Conservation (phyloP, 2,113 vertebrate species). For the Arenaria interpres region DNA sequence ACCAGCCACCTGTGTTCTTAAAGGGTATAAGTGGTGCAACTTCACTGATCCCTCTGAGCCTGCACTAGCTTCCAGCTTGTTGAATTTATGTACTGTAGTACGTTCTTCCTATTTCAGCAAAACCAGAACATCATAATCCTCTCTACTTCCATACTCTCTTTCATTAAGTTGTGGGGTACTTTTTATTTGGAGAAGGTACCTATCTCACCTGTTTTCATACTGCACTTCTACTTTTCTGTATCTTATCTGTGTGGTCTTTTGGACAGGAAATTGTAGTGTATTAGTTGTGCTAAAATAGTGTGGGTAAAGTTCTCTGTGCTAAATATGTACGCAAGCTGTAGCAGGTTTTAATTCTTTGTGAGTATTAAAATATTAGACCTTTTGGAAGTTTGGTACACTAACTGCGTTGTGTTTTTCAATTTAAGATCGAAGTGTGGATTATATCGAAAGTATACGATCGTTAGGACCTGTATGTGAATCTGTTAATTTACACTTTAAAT, state of each 20-base stretch:
- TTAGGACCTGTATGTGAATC: slow-evolving; percentile 80
- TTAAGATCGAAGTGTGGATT: slow-evolving; percentile 71
- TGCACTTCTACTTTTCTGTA: neutral
- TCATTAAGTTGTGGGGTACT: neutral
- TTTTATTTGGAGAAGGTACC: neutral
- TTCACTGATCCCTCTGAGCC: neutral
- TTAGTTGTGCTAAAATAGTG: neutral
- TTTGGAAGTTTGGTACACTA: neutral
- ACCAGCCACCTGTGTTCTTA: rapidly evolving
- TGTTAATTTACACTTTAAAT: slow-evolving; percentile 63
- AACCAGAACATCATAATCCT: neutral
- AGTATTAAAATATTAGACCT: neutral
- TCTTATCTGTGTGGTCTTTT: neutral
- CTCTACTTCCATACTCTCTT: neutral
- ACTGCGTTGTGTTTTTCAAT: neutral
- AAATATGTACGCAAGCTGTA: neutral
- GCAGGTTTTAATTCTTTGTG: neutral
- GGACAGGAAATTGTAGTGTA: neutral
- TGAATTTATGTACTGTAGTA: neutral
- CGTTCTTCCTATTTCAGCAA: neutral
- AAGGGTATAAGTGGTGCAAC: neutral
- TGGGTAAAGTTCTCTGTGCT: neutral
- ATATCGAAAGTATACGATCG: slow-evolving; percentile 60
- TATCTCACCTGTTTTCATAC: neutral
- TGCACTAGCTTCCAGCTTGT: neutral